Evolutionary conservation across 2,797 vertebrate species (phyloP).

Genomic region (Chanos chanos): DNA sequence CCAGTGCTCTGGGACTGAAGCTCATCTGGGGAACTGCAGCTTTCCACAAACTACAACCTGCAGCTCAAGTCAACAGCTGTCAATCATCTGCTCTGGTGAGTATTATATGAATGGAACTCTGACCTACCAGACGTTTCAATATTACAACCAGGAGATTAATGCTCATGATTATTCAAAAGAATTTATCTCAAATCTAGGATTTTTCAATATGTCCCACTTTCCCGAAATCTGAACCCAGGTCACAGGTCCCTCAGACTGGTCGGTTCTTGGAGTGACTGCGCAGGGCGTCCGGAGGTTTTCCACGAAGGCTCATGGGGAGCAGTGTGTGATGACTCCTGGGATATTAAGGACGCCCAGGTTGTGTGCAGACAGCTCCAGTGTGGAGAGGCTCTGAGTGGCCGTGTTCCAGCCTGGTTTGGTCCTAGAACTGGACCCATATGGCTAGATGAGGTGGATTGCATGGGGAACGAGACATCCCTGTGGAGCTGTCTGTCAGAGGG

Average conservation of each 20-base stretch:
- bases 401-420: conserved; percentile 21
- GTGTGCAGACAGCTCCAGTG: conserved; percentile 40
- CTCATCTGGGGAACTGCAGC: conserved; percentile 39
- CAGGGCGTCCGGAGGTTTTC: conserved; percentile 31
- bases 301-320: conserved; percentile 30
- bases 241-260: conserved; percentile 10
- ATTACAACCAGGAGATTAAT: not conserved
- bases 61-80: conserved; percentile 16
- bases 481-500: conserved; percentile 25
- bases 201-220: not conserved
- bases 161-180: too few relatives aligned
- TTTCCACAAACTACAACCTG: conserved; percentile 26
- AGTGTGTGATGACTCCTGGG: conserved; percentile 36
- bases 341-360: conserved; percentile 31
- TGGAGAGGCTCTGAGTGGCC: conserved; percentile 30
- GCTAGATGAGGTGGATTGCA: conserved; percentile 37
- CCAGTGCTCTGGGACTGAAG: conserved; percentile 43
- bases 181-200: too few relatives aligned
- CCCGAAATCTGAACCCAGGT: too few relatives aligned
- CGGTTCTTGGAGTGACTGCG: conserved; percentile 21
- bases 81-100: conserved; percentile 29
- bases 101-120: too few relatives aligned
- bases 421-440: conserved; percentile 29
- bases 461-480: conserved; percentile 29
- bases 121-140: too few relatives aligned